A percentile compares a stretch with the other conserved stretches of the same genome.
These are phyloP conservation scores for Corapipo altera DNA, from an alignment of 2,113 vertebrate species.

Conservation along the genomic window DNA sequence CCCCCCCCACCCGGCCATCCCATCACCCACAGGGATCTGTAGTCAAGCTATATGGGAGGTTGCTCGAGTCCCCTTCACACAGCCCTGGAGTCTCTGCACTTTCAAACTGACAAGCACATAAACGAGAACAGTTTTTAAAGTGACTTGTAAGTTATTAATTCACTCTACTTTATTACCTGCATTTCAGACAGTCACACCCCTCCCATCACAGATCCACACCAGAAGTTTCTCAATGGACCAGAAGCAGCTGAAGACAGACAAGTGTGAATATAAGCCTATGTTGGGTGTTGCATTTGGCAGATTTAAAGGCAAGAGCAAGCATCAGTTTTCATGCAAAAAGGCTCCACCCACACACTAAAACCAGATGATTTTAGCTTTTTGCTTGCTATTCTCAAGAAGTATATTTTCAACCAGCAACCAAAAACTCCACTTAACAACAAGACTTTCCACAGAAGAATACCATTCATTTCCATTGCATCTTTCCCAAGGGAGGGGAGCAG, in stretches of 20 bases:
- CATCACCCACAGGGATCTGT: neutral
- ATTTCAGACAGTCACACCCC: neutral
- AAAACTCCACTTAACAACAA: neutral
- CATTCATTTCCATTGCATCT: neutral
- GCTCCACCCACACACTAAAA: neutral
- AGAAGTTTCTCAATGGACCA: neutral
- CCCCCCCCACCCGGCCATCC: too few species aligned
- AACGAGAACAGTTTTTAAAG: neutral
- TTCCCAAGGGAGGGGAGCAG: neutral
- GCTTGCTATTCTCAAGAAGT: neutral
- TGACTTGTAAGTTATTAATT: neutral
- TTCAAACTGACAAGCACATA: neutral
- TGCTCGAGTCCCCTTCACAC: neutral
- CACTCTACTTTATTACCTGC: neutral
- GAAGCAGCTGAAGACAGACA: neutral
- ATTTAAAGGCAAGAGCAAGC: neutral
- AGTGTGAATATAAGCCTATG: neutral
- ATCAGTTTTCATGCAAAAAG: neutral
- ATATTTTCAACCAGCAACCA: neutral
- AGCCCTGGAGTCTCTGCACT: neutral
- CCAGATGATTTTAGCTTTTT: neutral
- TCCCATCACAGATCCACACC: neutral
- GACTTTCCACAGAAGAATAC: neutral
- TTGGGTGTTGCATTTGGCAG: neutral
- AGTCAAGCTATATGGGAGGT: neutral